Evolutionary conservation across 2,888 invertebrate genomes (phyloP), one percentile per base, ranked within the genome.

Genomic region (Drosophila prolongata): DNA sequence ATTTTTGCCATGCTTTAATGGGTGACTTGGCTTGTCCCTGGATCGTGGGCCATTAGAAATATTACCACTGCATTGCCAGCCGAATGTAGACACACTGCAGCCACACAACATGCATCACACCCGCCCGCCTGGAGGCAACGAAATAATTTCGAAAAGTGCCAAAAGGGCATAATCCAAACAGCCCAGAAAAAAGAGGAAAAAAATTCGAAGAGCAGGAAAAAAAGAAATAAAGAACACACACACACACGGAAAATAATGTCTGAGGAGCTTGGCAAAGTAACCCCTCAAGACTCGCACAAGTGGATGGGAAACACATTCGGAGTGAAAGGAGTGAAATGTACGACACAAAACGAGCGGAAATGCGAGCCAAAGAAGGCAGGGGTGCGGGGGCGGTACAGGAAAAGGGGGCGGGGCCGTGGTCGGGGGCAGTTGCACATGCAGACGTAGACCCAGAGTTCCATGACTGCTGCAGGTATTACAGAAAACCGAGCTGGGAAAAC

Each of bases 61-160:
- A 78, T 71, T 78, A 75, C 73, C 76, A 70, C 75, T 79, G 82
- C 79, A 74, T 74, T 64, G 66, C 40, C 9, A 35, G 54, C 73
- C 73, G 74, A 83, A 76, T 62, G 50, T 47, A 43, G 61, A 68
- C 61, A 60, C 60, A 64, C 24, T 47, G 54, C 67, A 60, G 47
- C 47, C 40, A 55, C 38, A 79, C 42, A 55, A 58, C 68, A 57
- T 57, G 66, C 50, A 68, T 56, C 62, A 69, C 64, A 40, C 62
- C 44, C 58, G 47, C 43, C 52, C 50, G 75, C 76, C 72, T 53
- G 64, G 52, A 75, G 75, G 76, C 69, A 67, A 62, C 71, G 77
- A 82, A 82, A 83, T 85, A 80, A 83, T 82, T 85, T 85, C 76
- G 56, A 83, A 83, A 85, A 83, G 85, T 83, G 85, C 85, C 83